Conservation (phyloP, 1,140 invertebrate species). For the Chelonus insularis region DNA sequence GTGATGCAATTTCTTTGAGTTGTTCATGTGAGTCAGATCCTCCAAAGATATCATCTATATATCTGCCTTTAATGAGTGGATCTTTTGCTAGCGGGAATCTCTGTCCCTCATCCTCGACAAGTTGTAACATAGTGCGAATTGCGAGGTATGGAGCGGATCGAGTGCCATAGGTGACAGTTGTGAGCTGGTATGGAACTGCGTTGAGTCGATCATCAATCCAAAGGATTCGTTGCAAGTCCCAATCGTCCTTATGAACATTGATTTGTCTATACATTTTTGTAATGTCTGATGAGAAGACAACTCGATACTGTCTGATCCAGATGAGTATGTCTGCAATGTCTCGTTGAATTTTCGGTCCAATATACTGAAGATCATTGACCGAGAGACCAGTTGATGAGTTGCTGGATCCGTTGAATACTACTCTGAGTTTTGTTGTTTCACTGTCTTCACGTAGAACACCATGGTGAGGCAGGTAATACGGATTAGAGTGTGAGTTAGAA, state of each 20-base stretch:
- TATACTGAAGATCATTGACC: slow-evolving; percentile 39
- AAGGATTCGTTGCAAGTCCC: slow-evolving; percentile 41
- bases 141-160: slow-evolving; percentile 5
- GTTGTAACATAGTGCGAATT: neutral
- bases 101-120: slow-evolving; percentile 5
- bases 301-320: too few species aligned
- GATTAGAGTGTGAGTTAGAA: too few species aligned
- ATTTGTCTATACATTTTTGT: too few species aligned
- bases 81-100: neutral
- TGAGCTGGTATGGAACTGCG: neutral
- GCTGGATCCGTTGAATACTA: slow-evolving; percentile 47
- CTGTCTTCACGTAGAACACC: slow-evolving; percentile 29
- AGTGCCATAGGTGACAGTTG: neutral
- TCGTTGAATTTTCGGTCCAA: too few species aligned
- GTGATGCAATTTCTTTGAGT: neutral
- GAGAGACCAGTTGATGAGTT: slow-evolving; percentile 29
- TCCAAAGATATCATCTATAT: slow-evolving; percentile 24
- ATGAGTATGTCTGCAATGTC: too few species aligned
- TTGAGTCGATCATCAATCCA: slow-evolving; percentile 35
- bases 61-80: slow-evolving; percentile 15
- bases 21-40: slow-evolving; percentile 3
- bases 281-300: too few species aligned
- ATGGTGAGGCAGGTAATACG: too few species aligned
- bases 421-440: slow-evolving; percentile 11
- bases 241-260: too few species aligned